These are phyloP conservation scores for Eupeodes corollae DNA, from an alignment of 1,140 invertebrate species.

Conservation along the genomic window DNA sequence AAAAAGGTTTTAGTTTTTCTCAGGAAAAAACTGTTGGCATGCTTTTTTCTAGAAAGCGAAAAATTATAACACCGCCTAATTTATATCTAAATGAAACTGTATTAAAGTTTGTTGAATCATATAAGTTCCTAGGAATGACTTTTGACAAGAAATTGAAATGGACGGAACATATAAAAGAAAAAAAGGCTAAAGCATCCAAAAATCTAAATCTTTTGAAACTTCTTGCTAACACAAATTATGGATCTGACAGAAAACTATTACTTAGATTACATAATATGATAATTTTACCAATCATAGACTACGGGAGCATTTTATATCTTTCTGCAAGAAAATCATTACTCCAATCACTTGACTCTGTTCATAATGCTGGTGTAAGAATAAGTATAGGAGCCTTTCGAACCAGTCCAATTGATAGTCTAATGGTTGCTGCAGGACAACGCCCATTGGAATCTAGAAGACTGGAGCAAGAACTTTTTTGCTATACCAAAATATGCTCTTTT, in stretches of 20 bases:
- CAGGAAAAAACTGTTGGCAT: background rate
- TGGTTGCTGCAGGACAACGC: slow-evolving; percentile 6
- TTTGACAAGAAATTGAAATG: background rate
- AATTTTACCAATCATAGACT: slow-evolving; percentile 2
- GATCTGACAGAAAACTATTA: slow-evolving; percentile 1
- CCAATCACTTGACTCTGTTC: slow-evolving; percentile 4
- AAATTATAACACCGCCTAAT: background rate
- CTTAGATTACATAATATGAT: slow-evolving; percentile 4
- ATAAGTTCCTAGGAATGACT: background rate
- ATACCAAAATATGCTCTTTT: background rate
- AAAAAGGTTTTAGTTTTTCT: background rate
- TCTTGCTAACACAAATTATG: slow-evolving; percentile 9
- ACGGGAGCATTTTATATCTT: background rate
- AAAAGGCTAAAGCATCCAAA: background rate
- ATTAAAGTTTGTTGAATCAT: background rate
- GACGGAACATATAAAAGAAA: background rate
- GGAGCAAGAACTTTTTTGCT: background rate
- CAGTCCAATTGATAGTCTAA: slow-evolving; percentile 1
- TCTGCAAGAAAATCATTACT: slow-evolving; percentile 2
- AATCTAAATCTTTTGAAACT: slow-evolving; percentile 6
- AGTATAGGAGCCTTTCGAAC: slow-evolving; percentile 4
- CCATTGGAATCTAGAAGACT: background rate
- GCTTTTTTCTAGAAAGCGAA: background rate
- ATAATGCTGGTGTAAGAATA: slow-evolving; percentile 4
- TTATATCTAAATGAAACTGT: background rate